Evolutionary conservation across 2,888 invertebrate genomes (phyloP), one percentile per base, ranked within the genome.

Genomic region (Tholera decimalis): DNA sequence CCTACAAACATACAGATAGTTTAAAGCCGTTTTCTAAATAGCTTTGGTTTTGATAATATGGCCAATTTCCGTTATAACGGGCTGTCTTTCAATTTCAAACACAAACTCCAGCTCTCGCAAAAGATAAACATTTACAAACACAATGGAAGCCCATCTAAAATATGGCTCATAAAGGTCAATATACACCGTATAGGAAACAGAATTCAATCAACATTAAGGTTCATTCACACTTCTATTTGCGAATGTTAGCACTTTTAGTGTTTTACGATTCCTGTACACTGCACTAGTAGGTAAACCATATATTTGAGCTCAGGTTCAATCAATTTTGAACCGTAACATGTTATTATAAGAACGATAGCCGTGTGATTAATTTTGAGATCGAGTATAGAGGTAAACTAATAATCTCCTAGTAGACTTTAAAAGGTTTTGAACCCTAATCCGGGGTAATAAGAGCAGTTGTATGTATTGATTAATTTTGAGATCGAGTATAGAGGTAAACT

Each of bases 201-300:
- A 56, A 35, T 73, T 46, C 66, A 71, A 75, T 75, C 68, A 81
- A 77, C 71, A 74, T 62, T 56, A 69, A 50, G 66, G 84, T 82
- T 85, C 85, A 73, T 82, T 85, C 80, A 77, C 85, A 74, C 70
- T 73, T 81, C 82, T 84, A 84, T 85, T 84, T 82, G 73, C 78
- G 67, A 77, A 74, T 68, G 60, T 68, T 67, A 61, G 74, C 54
- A 61, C 58, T 73, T 84, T 35, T 35, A 15, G 15, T 15, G 35
- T 35, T 35, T 83, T 79, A 83, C 59, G 83, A 82, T 59, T 63
- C 54, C 41, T 50, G 66, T 35, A 49, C 77, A 81, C 74, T 60
- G 57, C 66, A 72, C 60, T 73, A 33, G 13, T 20, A 54, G 47
- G 73, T 61, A 63, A 77, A 68, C 60, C 28, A 28, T 43, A 41